These are phyloP conservation scores for Hucho hucho DNA, from an alignment of 2,113 vertebrate species.

Conservation along the genomic window DNA sequence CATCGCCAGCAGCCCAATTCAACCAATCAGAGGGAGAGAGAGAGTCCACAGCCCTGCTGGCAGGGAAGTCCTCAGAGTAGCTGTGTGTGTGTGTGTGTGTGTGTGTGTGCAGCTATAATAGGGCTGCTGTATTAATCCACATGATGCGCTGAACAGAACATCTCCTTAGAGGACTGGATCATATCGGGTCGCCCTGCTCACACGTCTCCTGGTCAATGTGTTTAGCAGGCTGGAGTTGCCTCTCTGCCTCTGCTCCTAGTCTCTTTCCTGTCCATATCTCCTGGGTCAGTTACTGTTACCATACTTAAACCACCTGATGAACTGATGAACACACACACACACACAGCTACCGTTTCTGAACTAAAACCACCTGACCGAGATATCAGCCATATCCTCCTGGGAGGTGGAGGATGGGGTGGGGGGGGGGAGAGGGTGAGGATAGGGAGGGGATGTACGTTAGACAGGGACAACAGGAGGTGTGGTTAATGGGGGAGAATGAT, in stretches of 20 bases:
- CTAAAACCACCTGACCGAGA: conserved; percentile 64
- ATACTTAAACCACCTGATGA: conserved; percentile 22
- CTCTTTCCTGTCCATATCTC: conserved; percentile 53
- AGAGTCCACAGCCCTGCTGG: too few species aligned
- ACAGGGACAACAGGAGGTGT: too few species aligned
- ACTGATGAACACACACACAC: neutral
- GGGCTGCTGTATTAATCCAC: neutral
- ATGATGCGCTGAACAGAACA: neutral
- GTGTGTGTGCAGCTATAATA: neutral
- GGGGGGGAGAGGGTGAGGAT: conserved; percentile 37
- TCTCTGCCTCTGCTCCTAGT: neutral
- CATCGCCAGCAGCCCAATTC: too few species aligned
- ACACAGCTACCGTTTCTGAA: neutral
- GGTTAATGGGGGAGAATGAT: too few species aligned
- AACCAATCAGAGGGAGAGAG: too few species aligned
- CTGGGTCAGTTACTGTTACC: conserved; percentile 41
- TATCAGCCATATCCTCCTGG: conserved; percentile 52
- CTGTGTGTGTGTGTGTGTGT: too few species aligned
- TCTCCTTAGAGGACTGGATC: too few species aligned
- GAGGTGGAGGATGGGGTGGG: conserved; percentile 10
- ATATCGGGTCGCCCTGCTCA: too few species aligned
- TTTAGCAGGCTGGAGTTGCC: too few species aligned
- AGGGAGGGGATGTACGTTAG: neutral
- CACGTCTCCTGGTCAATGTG: too few species aligned
- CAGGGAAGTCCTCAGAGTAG: too few species aligned